These are phyloP conservation scores for Poeciliopsis paucimaculata DNA, from an alignment of 2,797 vertebrate species.

Conservation along the genomic window DNA sequence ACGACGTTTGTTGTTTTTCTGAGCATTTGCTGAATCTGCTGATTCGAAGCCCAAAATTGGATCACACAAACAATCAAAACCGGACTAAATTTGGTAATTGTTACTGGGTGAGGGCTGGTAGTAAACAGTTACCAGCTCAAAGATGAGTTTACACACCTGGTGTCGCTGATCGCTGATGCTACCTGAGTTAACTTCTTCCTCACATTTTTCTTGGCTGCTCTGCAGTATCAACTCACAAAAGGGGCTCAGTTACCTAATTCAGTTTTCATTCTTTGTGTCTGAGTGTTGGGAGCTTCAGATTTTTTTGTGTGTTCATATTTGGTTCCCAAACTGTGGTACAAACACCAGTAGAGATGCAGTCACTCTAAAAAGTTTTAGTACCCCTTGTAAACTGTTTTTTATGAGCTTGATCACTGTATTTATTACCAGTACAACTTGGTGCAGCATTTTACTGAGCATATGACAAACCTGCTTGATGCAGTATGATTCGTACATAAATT, in stretches of 20 bases:
- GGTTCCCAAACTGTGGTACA: not conserved
- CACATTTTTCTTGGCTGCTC: conserved; percentile 18
- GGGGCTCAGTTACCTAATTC: conserved; percentile 3
- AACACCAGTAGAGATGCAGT: not conserved
- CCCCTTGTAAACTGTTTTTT: not conserved
- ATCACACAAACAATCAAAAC: not conserved
- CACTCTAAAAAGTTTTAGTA: not conserved
- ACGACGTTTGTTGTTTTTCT: not conserved
- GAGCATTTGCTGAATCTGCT: not conserved
- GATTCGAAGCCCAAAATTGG: not conserved
- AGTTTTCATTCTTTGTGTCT: conserved; percentile 26
- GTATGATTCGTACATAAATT: not conserved
- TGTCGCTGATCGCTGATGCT: conserved; percentile 12
- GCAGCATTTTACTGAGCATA: not conserved
- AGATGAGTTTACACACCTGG: not conserved
- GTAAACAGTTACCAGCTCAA: not conserved
- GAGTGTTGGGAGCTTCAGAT: conserved; percentile 17
- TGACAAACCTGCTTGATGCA: conserved; percentile 6
- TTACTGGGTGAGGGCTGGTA: conserved; percentile 1
- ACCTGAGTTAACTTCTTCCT: conserved; percentile 21
- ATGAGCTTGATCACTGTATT: conserved; percentile 42
- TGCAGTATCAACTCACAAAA: conserved; percentile 5
- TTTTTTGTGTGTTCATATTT: conserved; percentile 13
- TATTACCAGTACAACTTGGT: conserved; percentile 47
- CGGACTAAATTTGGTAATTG: not conserved